Conservation (phyloP, 2,888 invertebrate genomes). For the Marronus borbonicus region DNA sequence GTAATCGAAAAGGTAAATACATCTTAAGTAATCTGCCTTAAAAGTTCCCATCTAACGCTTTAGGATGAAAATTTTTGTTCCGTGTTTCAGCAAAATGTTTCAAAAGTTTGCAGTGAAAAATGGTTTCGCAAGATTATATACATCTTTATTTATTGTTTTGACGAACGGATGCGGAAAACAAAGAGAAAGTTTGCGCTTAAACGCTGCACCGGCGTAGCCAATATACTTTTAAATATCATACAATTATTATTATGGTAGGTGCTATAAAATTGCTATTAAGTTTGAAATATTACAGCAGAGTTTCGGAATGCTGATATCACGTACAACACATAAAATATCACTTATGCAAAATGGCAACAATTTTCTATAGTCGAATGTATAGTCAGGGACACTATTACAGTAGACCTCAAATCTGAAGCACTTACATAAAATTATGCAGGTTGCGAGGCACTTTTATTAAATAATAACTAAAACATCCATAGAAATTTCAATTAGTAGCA, state of each 20-base stretch:
- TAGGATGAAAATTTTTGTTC: background rate
- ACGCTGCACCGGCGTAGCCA: background rate
- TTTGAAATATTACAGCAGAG: too few relatives aligned
- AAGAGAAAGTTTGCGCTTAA: slow-evolving; percentile 2
- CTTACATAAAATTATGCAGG: too few relatives aligned
- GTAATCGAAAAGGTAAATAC: slow-evolving; percentile 6
- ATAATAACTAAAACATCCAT: too few relatives aligned
- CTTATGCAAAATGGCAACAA: too few relatives aligned
- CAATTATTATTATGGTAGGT: background rate
- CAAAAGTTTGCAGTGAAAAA: slow-evolving; percentile 14
- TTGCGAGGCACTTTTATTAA: too few relatives aligned
- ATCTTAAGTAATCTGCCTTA: background rate
- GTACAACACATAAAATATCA: too few relatives aligned
- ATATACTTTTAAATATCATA: background rate
- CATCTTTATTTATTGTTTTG: background rate
- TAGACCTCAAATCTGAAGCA: too few relatives aligned
- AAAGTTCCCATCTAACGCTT: background rate
- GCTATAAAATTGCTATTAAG: background rate
- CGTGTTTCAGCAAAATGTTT: background rate
- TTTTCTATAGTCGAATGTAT: too few relatives aligned
- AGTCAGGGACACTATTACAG: too few relatives aligned
- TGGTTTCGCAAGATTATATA: background rate
- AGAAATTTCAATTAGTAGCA: too few relatives aligned
- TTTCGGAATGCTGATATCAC: too few relatives aligned
- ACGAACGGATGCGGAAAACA: background rate